phyloP scores from a whole-genome alignment of 1,140 invertebrate species.

The Paramacrobiotus metropolitanus region DNA sequence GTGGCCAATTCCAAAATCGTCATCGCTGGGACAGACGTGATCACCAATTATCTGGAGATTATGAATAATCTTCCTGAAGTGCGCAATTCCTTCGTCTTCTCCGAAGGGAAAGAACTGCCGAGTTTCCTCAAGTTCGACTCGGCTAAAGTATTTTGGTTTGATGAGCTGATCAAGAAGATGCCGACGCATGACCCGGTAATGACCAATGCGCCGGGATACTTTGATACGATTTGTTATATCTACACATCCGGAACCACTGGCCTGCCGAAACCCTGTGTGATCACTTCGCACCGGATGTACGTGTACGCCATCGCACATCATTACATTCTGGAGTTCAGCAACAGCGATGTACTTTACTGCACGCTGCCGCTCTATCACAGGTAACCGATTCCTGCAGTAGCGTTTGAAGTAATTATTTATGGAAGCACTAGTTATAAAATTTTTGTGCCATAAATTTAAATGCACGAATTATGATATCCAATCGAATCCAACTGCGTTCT shows the following conservation, averaged over 20 bases:
- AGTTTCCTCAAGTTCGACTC: neutral
- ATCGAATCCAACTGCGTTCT: too few relatives aligned
- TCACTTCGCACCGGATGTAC: slow-evolving; percentile 10
- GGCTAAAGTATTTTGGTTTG: neutral
- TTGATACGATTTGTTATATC: slow-evolving; percentile 15
- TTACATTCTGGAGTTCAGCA: slow-evolving; percentile 28
- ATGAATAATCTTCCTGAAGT: neutral
- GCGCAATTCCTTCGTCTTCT: neutral
- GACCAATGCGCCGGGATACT: neutral
- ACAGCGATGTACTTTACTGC: slow-evolving; percentile 57
- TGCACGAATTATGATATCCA: too few relatives aligned
- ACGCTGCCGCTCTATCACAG: slow-evolving; percentile 79
- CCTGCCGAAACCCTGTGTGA: slow-evolving; percentile 23
- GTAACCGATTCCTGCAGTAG: too few relatives aligned
- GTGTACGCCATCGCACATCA: slow-evolving; percentile 1
- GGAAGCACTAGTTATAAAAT: too few relatives aligned
- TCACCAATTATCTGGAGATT: neutral
- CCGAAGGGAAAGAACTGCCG: neutral
- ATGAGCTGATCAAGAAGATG: neutral
- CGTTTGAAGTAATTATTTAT: too few relatives aligned
- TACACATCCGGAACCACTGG: slow-evolving; percentile 27
- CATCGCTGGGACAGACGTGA: slow-evolving; percentile 33
- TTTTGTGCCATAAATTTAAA: too few relatives aligned
- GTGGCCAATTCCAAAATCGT: slow-evolving; percentile 54
- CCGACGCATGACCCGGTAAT: neutral